These are phyloP conservation scores for Cydia pomonella DNA, from an alignment of 1,140 invertebrate species.

Conservation along the genomic window DNA sequence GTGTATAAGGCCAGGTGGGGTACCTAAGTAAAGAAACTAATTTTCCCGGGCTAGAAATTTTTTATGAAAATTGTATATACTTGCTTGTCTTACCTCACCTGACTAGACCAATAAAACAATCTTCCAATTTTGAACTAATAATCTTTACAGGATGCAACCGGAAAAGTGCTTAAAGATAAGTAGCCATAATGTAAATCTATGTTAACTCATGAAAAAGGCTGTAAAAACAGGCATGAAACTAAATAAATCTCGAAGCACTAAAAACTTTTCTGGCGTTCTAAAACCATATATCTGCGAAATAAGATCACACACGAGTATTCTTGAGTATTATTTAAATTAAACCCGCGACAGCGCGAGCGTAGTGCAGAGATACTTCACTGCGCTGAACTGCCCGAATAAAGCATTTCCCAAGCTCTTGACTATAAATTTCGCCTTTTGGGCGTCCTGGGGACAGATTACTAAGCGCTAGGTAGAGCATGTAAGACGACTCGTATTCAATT, in stretches of 20 bases:
- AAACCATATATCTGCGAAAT: neutral
- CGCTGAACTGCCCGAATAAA: neutral
- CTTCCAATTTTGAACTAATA: too few species aligned
- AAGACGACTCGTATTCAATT: neutral
- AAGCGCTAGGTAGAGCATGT: neutral
- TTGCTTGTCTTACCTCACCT: too few species aligned
- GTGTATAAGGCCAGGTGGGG: too few species aligned
- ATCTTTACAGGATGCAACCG: too few species aligned
- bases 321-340: conserved; percentile 17
- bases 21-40: too few species aligned
- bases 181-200: too few species aligned
- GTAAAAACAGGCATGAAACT: too few species aligned
- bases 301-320: conserved; percentile 12
- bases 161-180: too few species aligned
- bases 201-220: too few species aligned
- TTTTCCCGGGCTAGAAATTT: too few species aligned
- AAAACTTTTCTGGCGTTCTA: neutral
- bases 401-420: conserved; percentile 21
- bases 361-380: conserved; percentile 13
- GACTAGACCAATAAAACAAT: too few species aligned
- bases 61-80: too few species aligned
- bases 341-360: conserved; percentile 11
- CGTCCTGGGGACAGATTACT: neutral
- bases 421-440: conserved; percentile 26
- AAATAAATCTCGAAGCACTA: neutral